Conservation (phyloP, 2,113 vertebrate genomes). For the Rhea pennata region DNA sequence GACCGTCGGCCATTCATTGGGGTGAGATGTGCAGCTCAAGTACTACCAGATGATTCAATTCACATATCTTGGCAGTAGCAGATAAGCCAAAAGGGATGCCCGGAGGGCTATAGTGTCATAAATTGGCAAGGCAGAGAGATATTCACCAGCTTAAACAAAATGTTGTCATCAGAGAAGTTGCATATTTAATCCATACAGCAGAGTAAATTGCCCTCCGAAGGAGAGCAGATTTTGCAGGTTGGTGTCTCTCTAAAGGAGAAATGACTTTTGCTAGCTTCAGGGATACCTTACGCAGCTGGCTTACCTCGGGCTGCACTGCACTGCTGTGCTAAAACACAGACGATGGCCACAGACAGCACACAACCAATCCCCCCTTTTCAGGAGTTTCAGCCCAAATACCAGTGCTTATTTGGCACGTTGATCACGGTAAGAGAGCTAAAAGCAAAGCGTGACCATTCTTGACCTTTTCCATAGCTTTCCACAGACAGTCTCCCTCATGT, state of each 20-base stretch:
- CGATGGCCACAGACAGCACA: neutral
- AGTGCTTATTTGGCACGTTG: neutral
- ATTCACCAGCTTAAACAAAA: slow-evolving; percentile 44
- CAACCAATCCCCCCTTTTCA: neutral
- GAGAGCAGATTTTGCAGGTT: slow-evolving; percentile 7
- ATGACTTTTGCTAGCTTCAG: neutral
- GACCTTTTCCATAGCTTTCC: neutral
- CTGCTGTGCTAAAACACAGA: neutral
- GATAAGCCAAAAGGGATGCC: slow-evolving; percentile 46
- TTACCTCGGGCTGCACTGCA: neutral
- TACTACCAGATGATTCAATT: slow-evolving; percentile 57
- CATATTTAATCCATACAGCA: neutral
- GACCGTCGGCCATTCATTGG: slow-evolving; percentile 17
- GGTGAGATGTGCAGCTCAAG: slow-evolving; percentile 42
- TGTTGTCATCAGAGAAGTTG: slow-evolving; percentile 31
- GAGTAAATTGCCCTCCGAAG: neutral
- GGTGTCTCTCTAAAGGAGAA: neutral
- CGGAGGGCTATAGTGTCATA: slow-evolving; percentile 25
- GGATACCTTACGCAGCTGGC: neutral
- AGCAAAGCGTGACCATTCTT: neutral
- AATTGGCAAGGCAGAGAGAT: slow-evolving; percentile 33
- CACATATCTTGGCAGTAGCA: slow-evolving; percentile 39
- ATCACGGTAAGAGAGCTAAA: neutral
- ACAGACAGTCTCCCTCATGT: neutral
- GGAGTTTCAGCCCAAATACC: neutral